Percentiles rank a stretch among this genome's conserved stretches.
These are phyloP conservation scores for Anabacerthia variegaticeps DNA, from an alignment of 2,797 vertebrate species.

Conservation along the genomic window DNA sequence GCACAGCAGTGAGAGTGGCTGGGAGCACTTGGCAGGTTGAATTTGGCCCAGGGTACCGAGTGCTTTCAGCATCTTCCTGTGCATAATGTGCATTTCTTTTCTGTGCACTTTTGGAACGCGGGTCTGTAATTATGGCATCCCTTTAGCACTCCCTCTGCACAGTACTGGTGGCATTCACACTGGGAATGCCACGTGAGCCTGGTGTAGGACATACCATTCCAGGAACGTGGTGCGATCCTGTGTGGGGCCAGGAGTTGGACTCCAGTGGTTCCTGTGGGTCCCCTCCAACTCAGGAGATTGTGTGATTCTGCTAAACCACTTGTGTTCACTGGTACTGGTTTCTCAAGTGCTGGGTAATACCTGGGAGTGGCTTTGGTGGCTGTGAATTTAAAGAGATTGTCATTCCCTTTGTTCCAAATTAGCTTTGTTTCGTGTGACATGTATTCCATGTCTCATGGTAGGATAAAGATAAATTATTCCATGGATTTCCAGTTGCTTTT, in stretches of 20 bases:
- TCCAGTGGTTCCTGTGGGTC: background rate
- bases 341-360: background rate
- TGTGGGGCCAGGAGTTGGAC: background rate
- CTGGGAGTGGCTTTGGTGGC: background rate
- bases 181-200: background rate
- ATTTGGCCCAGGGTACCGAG: background rate
- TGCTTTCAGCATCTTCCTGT: background rate
- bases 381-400: background rate
- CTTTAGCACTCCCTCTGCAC: background rate
- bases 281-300: background rate
- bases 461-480: background rate
- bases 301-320: background rate
- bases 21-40: background rate
- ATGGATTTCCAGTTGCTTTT: background rate
- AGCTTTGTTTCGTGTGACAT: background rate
- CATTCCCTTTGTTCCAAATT: background rate
- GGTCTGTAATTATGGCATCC: background rate
- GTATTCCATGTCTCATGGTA: background rate
- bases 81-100: background rate
- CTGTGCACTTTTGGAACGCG: background rate
- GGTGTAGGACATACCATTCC: background rate
- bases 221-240: background rate
- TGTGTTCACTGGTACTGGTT: background rate
- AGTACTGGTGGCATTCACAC: background rate
- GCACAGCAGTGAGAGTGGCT: background rate